Base-by-base conservation (phyloP, 2,888 invertebrate species). In the Pedicia rivosa region DNA sequence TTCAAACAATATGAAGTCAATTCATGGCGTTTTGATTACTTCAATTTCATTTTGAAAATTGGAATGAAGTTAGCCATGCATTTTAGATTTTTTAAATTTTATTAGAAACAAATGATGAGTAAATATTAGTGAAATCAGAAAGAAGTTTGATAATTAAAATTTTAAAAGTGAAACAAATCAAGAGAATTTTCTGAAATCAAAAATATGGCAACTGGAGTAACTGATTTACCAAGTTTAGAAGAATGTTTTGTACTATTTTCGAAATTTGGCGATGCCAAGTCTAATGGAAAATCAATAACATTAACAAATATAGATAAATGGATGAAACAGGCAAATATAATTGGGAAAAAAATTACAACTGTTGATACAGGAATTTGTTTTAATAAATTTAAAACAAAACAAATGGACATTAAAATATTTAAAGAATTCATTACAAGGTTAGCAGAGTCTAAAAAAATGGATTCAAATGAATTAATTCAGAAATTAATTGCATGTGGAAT, bases 321-420 rank as follows among this genome's bases (percentile, higher is more conserved):
- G 78, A 68, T 79, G 64, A 78, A 76, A 50, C 77, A 79, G 49
- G 77, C 78, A 0, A 69, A 70, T 46, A 68, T 79, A 13, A 63
- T 72, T 34, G 50, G 70, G 9, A 76, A 74, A 52, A 72, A 69
- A 44, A 66, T 77, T 31, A 72, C 74, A 2, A 77, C 78, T 2
- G 77, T 76, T 1, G 78, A 79, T 49, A 78, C 78, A 1, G 78
- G 71, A 25, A 76, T 79, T 44, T 64, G 67, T 48, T 79, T 78
- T 54, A 73, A 74, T 46, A 75, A 74, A 51, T 70, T 75, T 47
- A 77, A 77, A 41, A 41, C 44, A 19, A 53, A 50, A 47, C 45
- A 47, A 5, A 48, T 65, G 35, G 49, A 48, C 32, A 57, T 58
- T 30, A 53, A 56, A 24, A 60, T 62, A 37, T 66, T 60, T 45